Percentiles rank a stretch among this genome's conserved stretches.
phyloP scores from a whole-genome alignment of 2,797 vertebrate species.

The Ctenopoma kingsleyae region DNA sequence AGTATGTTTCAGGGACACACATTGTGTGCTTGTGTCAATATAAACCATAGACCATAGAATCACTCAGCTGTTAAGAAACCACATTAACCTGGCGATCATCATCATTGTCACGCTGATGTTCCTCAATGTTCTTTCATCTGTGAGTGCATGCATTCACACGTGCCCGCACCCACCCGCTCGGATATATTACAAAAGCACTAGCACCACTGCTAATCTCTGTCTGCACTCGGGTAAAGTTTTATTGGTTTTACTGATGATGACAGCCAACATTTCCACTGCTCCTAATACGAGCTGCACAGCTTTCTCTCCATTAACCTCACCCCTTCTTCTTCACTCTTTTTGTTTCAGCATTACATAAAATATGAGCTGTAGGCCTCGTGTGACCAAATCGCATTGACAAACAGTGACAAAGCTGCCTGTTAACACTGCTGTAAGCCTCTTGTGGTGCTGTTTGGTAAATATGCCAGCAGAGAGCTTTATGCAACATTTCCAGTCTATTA shows the following conservation, averaged over 20 bases:
- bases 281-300: neutral
- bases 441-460: slow-evolving; percentile 65
- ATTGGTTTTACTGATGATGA: slow-evolving; percentile 2
- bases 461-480: slow-evolving; percentile 58
- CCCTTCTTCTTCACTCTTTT: slow-evolving; percentile 16
- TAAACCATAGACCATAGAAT: too few relatives aligned
- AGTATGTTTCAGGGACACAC: neutral
- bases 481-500: slow-evolving; percentile 60
- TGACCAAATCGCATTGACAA: slow-evolving; percentile 71
- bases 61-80: neutral
- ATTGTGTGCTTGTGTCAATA: neutral
- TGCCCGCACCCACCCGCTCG: neutral
- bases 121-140: slow-evolving; percentile 1
- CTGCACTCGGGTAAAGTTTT: neutral
- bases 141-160: neutral
- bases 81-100: slow-evolving; percentile 23
- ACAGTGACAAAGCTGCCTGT: slow-evolving; percentile 72
- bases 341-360: slow-evolving; percentile 68
- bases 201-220: neutral
- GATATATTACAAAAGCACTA: too few relatives aligned
- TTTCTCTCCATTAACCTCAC: slow-evolving; percentile 12
- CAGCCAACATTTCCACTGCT: neutral
- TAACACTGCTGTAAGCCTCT: slow-evolving; percentile 66
- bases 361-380: slow-evolving; percentile 50
- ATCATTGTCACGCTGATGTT: slow-evolving; percentile 6